Base-by-base conservation (phyloP, 2,113 vertebrate species). In the Nothoprocta pentlandii region DNA sequence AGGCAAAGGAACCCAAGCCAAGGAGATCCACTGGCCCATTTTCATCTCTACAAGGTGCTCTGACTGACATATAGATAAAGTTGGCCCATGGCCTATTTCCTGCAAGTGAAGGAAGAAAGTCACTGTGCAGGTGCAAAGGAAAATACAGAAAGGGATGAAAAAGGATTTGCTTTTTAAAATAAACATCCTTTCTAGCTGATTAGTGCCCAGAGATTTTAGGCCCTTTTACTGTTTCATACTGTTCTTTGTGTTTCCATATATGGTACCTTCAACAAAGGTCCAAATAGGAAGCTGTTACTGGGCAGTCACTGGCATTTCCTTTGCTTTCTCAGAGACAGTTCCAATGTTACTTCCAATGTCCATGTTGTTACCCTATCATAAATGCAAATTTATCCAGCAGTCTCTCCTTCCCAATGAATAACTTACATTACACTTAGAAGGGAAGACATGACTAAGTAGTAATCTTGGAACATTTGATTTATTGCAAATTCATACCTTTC, bases 381-480 rank as follows among this genome's bases (percentile, higher is more conserved):
- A 90, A 87, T 20, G 13, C 5, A 84, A 80, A 78, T 83, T 56
- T 87, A 53, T 44, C 10, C 85, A 21, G 62, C 80, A 74, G 49
- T 58, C 26, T 7, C 41, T 78, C 59, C 41, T 69, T 83, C 56
- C 67, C 73, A 87, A 80, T 49, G 17, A 83, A 41, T 66, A 87
- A 91, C 63, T 62, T 77, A 10, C 20, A 58, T 85, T 91, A 85
- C 82, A 44, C 90, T 90, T 16, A 67, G 49, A 54, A 83, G 71
- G 49, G 8, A 93, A 67, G 93, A 54, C 23, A 63, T 77, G 59
- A 77, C 76, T 93, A 92, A 93, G 87, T 49, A 90, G 76, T 87
- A 77, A 94, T 85, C 79, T 61, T 87, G 62, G 76, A 96, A 70
- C 51, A 80, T 53, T 44, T 94, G 79, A 91, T 95, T 91, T 94